phyloP scores from a whole-genome alignment of 2,888 invertebrate genomes.

The Idaea dimidiata region DNA sequence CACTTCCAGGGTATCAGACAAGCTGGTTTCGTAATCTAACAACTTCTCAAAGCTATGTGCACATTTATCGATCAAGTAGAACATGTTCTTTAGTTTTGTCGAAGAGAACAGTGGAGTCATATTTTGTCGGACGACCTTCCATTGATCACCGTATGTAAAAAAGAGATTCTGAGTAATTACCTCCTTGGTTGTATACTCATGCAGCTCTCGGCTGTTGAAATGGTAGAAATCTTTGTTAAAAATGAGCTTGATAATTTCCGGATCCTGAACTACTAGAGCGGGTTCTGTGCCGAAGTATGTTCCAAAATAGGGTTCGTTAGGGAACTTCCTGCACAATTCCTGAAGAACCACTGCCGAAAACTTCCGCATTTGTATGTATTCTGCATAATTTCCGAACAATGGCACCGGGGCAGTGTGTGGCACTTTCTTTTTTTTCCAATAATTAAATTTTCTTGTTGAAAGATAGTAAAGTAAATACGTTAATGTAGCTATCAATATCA shows the following conservation, averaged over 20 bases:
- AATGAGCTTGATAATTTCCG: slow-evolving; percentile 36
- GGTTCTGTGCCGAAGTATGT: slow-evolving; percentile 31
- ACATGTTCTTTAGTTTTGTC: slow-evolving; percentile 42
- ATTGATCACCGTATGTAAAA: slow-evolving; percentile 34
- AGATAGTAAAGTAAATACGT: slow-evolving; percentile 18
- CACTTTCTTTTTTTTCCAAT: slow-evolving; percentile 30
- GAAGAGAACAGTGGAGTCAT: slow-evolving; percentile 38
- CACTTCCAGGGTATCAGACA: slow-evolving; percentile 23
- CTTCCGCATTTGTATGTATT: slow-evolving; percentile 22
- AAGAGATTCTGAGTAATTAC: slow-evolving; percentile 35
- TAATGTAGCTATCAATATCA: slow-evolving; percentile 4
- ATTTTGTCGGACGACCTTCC: slow-evolving; percentile 39
- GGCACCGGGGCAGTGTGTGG: slow-evolving; percentile 28
- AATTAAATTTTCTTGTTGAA: slow-evolving; percentile 20
- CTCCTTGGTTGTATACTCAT: slow-evolving; percentile 31
- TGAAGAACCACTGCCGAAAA: slow-evolving; percentile 19
- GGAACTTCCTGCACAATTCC: slow-evolving; percentile 22
- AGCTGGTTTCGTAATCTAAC: slow-evolving; percentile 26
- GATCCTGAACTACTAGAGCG: slow-evolving; percentile 33
- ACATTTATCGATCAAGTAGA: slow-evolving; percentile 36
- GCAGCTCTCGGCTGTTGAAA: slow-evolving; percentile 35
- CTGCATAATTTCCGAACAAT: slow-evolving; percentile 32
- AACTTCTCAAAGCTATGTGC: slow-evolving; percentile 29
- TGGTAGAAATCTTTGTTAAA: slow-evolving; percentile 39
- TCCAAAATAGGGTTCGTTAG: slow-evolving; percentile 24